Percentiles rank a stretch among this genome's conserved stretches.
phyloP scores from a whole-genome alignment of 2,113 vertebrate genomes.

The Passer montanus region DNA sequence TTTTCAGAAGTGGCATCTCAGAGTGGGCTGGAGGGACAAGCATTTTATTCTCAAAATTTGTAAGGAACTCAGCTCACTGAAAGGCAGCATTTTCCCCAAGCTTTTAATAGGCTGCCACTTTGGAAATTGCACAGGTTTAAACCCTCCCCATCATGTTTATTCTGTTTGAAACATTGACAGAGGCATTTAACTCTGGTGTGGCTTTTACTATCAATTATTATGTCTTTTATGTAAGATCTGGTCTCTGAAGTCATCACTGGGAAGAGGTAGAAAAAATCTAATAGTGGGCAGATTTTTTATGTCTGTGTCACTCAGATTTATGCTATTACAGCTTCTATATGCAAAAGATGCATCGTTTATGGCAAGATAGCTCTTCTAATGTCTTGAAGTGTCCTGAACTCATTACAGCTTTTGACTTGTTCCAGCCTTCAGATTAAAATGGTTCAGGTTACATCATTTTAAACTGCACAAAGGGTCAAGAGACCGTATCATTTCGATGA shows the following conservation, averaged over 20 bases:
- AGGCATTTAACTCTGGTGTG: not conserved
- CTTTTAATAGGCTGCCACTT: not conserved
- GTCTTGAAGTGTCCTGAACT: conserved; percentile 47
- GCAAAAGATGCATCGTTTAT: conserved; percentile 2
- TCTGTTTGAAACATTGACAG: not conserved
- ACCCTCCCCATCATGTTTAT: not conserved
- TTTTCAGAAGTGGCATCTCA: not conserved
- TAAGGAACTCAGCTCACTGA: not conserved
- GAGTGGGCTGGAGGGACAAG: not conserved
- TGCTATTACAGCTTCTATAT: not conserved
- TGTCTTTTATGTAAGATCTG: not conserved
- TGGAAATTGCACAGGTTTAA: not conserved
- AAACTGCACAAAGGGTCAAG: conserved; percentile 58
- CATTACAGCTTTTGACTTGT: conserved; percentile 59
- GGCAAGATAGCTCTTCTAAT: not conserved
- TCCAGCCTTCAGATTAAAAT: conserved; percentile 50
- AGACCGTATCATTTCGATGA: conserved; percentile 40
- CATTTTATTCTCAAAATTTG: not conserved
- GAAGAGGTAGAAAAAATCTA: not conserved
- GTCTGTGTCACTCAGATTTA: not conserved
- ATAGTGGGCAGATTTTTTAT: not conserved
- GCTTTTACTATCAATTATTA: conserved; percentile 12
- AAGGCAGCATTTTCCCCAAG: not conserved
- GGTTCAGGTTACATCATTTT: conserved; percentile 48
- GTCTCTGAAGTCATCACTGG: conserved; percentile 21